phyloP scores from a whole-genome alignment of 2,113 vertebrate genomes.

The Gracilinanus agilis region DNA sequence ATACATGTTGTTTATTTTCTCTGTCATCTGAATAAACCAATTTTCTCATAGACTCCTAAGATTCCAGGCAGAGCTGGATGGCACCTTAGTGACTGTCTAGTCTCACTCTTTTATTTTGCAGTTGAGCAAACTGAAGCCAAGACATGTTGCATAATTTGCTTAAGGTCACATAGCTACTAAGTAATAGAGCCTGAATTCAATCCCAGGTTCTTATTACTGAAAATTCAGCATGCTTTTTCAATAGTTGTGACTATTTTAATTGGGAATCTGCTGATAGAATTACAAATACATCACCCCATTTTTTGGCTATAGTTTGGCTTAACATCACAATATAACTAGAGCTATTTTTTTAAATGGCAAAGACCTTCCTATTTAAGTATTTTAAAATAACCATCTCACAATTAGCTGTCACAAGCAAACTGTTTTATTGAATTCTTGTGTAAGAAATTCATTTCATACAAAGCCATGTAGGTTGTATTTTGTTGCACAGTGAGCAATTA shows the following conservation, averaged over 20 bases:
- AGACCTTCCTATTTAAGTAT: background rate
- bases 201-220: background rate
- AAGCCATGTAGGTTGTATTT: background rate
- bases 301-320: background rate
- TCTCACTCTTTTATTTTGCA: background rate
- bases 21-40: background rate
- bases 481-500: conserved; percentile 26
- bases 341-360: background rate
- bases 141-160: background rate
- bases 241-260: background rate
- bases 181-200: background rate
- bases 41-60: background rate
- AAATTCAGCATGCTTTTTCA: background rate
- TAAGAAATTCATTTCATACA: conserved; percentile 36
- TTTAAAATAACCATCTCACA: background rate
- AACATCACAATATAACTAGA: background rate
- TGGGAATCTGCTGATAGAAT: background rate
- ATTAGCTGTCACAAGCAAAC: background rate
- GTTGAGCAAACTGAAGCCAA: background rate
- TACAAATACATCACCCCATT: background rate
- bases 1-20: background rate
- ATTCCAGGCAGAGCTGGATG: background rate
- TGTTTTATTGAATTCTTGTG: conserved; percentile 15
- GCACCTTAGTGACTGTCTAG: background rate
- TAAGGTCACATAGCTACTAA: background rate